Evolutionary conservation across 2,113 vertebrate genomes (phyloP).

Genomic region (Panthera leo): DNA sequence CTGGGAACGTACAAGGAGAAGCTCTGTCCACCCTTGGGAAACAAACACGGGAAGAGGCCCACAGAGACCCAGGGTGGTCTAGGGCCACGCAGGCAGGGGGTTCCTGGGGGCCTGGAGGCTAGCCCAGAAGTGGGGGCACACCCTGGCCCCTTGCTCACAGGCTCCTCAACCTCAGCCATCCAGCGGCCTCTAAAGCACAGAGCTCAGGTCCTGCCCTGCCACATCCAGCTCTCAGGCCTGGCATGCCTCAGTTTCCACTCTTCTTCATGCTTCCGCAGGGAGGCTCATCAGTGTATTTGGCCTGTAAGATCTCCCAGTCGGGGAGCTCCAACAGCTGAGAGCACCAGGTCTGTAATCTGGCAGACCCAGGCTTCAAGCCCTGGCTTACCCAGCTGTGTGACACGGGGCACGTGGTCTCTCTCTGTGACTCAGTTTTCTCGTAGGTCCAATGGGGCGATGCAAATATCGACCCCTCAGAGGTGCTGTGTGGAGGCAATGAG

Average conservation of each 20-base stretch:
- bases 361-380: neutral
- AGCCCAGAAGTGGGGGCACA: neutral
- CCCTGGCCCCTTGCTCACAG: neutral
- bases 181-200: neutral
- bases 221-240: neutral
- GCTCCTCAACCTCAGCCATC: neutral
- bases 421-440: neutral
- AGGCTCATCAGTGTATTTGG: rapidly evolving
- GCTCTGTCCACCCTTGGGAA: neutral
- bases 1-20: rapidly evolving
- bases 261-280: neutral
- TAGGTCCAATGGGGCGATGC: neutral
- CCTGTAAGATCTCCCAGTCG: neutral
- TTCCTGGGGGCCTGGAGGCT: neutral
- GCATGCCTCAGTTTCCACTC: neutral
- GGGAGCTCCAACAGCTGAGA: neutral
- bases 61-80: neutral
- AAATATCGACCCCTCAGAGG: neutral
- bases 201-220: neutral
- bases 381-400: rapidly evolving
- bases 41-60: neutral
- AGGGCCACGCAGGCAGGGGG: rapidly evolving
- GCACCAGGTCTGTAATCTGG: neutral
- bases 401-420: neutral
- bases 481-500: rapidly evolving